Evolutionary conservation across 2,888 invertebrate genomes (phyloP), one percentile per base, ranked within the genome.

Genomic region (Miltochrista miniata): DNA sequence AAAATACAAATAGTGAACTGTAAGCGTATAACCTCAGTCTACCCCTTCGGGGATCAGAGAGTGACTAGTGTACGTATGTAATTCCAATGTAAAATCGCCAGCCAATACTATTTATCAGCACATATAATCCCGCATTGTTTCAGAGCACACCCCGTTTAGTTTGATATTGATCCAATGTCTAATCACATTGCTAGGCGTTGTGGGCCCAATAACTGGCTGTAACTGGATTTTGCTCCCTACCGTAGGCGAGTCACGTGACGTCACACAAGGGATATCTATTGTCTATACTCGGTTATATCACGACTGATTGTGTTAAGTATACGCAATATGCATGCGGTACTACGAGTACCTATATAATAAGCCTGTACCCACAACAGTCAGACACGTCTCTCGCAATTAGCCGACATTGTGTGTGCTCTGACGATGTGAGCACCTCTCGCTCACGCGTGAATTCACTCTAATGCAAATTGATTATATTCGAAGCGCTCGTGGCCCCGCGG

Each of bases 171-270:
- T 78, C 76, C 79, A 5, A 24, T 65, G 55, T 61, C 73, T 86
- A 85, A 86, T 87, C 79, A 70, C 72, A 81, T 24, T 24, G 18
- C 5, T 24, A 24, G 18, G 18, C 18, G 18, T 87, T 82, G 83
- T 81, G 82, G 72, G 77, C 69, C 80, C 85, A 83, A 86, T 87
- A 83, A 83, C 80, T 76, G 74, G 70, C 74, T 76, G 73, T 87
- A 87, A 88, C 83, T 81, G 75, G 83, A 81, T 87, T 87, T 74
- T 66, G 72, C 76, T 71, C 74, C 73, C 73, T 69, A 73, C 74
- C 76, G 77, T 70, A 66, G 71, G 48, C 61, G 69, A 65, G 71
- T 72, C 74, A 73, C 73, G 78, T 79, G 78, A 76, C 72, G 61
- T 77, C 72, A 68, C 79, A 78, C 77, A 45, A 31, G 74, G 77